Base-by-base conservation (phyloP, 2,888 invertebrate genomes). In the Chydorus sphaericus region DNA sequence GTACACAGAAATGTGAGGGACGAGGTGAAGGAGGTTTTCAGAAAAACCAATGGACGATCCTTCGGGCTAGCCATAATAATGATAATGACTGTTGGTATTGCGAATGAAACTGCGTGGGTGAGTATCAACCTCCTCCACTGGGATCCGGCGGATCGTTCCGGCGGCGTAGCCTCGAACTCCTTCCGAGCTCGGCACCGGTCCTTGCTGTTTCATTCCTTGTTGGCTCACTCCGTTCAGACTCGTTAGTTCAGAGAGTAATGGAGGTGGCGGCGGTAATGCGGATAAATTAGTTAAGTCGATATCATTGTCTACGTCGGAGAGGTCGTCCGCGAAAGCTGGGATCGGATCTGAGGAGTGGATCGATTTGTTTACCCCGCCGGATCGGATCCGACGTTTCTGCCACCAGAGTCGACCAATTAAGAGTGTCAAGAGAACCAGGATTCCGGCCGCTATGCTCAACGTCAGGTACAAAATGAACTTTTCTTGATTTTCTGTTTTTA, bases 391-490 rank as follows among this genome's bases (percentile, higher is more conserved):
- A 62, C 79, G 78, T 58, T 80, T 78, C 65, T 80, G 81, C 62
- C 85, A 72, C 54, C 84, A 72, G 58, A 87, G 77, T 48, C 85
- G 77, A 3, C 81, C 79, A 59, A 84, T 78, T 51, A 85, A 79
- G 58, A 86, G 73, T 52, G 80, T 77, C 62, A 85, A 75, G 65
- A 86, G 80, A 3, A 88, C 72, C 5, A 88, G 69, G 30, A 87
- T 72, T 14, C 82, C 81, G 16, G 78, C 79, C 28, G 83, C 78
- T 39, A 85, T 77, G 60, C 83, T 85, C 61, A 86, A 79, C 61
- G 85, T 81, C 67, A 89, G 77, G 75, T 89, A 89, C 57, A 89
- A 75, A 71, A 87, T 85, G 69, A 89, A 81, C 62, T 84, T 79
- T 67, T 85, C 83, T 65, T 80, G 80, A 66, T 83, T 82, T 68